Percentiles rank a stretch among this genome's conserved stretches.
These are phyloP conservation scores for Anarsia innoxiella DNA, from an alignment of 2,888 invertebrate genomes.

Conservation along the genomic window DNA sequence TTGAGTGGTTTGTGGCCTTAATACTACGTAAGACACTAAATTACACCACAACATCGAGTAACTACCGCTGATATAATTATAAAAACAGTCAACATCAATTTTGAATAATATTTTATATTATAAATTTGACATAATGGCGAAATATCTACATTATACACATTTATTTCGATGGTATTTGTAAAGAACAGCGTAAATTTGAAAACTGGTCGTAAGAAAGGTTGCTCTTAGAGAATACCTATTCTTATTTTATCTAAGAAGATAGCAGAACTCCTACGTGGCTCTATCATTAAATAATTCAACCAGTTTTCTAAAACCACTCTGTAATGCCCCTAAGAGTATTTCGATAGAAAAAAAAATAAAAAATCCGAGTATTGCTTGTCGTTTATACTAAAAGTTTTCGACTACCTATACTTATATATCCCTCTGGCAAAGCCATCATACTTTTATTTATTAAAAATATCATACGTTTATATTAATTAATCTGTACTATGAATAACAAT, in stretches of 20 bases:
- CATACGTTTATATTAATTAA: constrained; percentile 26
- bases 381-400: constrained; percentile 70
- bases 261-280: neutral
- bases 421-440: constrained; percentile 62
- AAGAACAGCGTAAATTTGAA: constrained; percentile 40
- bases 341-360: constrained; percentile 62
- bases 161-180: constrained; percentile 44
- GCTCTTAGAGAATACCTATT: neutral
- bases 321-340: constrained; percentile 56
- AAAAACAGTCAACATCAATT: constrained; percentile 77
- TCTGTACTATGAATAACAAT: constrained; percentile 35
- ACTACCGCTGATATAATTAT: constrained; percentile 74
- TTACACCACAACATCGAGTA: constrained; percentile 76
- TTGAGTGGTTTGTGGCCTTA: constrained; percentile 58
- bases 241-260: neutral
- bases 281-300: constrained; percentile 14
- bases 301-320: constrained; percentile 42
- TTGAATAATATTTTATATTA: constrained; percentile 67
- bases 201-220: constrained; percentile 22
- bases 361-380: constrained; percentile 73
- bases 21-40: constrained; percentile 72
- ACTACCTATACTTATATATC: constrained; percentile 68
- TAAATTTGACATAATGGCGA: constrained; percentile 69
- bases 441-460: constrained; percentile 23
- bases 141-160: constrained; percentile 70